phyloP scores from a whole-genome alignment of 2,888 invertebrate species.

The Acronicta aceris region DNA sequence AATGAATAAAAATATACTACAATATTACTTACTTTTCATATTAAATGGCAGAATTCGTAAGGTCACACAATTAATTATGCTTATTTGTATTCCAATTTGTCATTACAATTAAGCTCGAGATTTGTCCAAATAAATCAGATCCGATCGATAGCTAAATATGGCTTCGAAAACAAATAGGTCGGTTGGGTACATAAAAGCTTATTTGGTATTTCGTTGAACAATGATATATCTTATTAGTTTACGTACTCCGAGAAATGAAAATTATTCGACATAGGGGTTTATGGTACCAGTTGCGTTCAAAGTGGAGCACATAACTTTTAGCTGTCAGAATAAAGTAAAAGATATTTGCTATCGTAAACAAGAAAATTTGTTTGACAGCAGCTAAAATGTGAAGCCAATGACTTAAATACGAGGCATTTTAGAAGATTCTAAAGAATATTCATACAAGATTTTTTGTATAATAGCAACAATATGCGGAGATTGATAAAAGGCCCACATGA shows the following conservation, averaged over 20 bases:
- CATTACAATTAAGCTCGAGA: slow-evolving; percentile 45
- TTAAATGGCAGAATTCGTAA: slow-evolving; percentile 8
- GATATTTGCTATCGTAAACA: slow-evolving; percentile 38
- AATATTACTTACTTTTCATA: slow-evolving; percentile 1
- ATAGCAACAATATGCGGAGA: no score
- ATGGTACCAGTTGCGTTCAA: slow-evolving; percentile 41
- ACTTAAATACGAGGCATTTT: slow-evolving; percentile 25
- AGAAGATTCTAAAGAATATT: slow-evolving; percentile 16
- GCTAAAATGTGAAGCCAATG: slow-evolving; percentile 26
- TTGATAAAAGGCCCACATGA: slow-evolving; percentile 20
- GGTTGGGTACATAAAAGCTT: slow-evolving; percentile 31
- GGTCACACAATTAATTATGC: slow-evolving; percentile 29
- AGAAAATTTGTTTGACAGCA: slow-evolving; percentile 45
- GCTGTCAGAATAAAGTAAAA: slow-evolving; percentile 46
- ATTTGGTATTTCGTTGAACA: slow-evolving; percentile 45
- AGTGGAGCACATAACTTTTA: slow-evolving; percentile 44
- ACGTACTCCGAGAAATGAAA: slow-evolving; percentile 30
- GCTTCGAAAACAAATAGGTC: slow-evolving; percentile 46
- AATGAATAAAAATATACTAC: not conserved
- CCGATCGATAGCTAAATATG: slow-evolving; percentile 55
- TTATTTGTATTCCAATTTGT: slow-evolving; percentile 36
- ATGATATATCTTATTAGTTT: slow-evolving; percentile 42
- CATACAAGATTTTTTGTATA: slow-evolving; percentile 5
- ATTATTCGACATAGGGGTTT: slow-evolving; percentile 49
- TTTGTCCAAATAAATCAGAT: slow-evolving; percentile 52